A percentile compares a stretch with the other conserved stretches of the same genome.
Conservation (phyloP, 2,797 vertebrate species). For the Morelia viridis region DNA sequence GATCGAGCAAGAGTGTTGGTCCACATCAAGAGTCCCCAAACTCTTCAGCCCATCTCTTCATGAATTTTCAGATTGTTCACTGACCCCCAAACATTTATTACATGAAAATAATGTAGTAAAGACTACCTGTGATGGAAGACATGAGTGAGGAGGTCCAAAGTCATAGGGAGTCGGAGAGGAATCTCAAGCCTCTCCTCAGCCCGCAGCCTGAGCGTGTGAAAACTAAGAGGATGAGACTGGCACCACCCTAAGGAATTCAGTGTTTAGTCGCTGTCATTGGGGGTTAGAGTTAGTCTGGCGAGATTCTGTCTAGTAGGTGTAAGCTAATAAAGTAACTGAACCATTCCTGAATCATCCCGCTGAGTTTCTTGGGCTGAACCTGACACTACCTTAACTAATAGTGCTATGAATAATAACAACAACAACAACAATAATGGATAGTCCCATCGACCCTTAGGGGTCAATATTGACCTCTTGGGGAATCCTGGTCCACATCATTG, state of each 20-base stretch:
- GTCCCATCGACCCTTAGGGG: neutral
- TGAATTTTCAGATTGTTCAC: neutral
- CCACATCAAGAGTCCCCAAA: neutral
- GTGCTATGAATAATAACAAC: neutral
- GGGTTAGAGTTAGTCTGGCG: no score
- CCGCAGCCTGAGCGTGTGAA: no score
- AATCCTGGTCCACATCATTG: neutral
- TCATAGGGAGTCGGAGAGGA: no score
- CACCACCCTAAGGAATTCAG: no score
- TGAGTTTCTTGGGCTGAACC: no score
- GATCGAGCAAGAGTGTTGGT: neutral
- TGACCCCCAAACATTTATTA: neutral
- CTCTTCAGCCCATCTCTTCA: neutral
- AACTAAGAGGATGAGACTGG: no score
- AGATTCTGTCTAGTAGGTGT: no score
- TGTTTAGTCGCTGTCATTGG: no score
- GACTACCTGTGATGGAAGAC: neutral
- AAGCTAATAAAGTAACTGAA: no score
- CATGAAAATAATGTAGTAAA: neutral
- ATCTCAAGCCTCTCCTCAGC: no score
- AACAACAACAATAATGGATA: neutral
- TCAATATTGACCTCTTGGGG: neutral
- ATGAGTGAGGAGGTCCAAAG: no score
- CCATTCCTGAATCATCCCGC: no score
- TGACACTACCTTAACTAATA: neutral